Evolutionary conservation across 2,113 vertebrate species (phyloP).

Genomic region (Manacus vitellinus): DNA sequence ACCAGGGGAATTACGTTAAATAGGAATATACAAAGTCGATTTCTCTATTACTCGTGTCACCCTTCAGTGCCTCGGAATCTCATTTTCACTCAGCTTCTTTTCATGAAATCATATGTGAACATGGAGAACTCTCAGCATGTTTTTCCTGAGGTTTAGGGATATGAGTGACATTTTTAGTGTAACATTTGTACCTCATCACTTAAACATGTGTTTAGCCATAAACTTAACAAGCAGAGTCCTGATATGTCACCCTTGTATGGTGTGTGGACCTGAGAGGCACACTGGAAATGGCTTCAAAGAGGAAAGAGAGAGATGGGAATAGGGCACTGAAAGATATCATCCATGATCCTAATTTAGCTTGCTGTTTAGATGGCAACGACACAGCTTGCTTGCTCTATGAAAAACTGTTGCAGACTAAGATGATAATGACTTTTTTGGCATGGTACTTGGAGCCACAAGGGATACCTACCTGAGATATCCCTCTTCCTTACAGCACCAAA

Average conservation of each 20-base stretch:
- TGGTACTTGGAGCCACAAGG: neutral
- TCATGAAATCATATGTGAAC: neutral
- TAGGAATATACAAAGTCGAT: neutral
- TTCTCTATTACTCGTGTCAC: neutral
- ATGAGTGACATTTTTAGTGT: neutral
- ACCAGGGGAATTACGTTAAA: neutral
- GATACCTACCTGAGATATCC: neutral
- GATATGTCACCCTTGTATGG: neutral
- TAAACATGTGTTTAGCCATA: neutral
- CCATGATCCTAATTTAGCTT: neutral
- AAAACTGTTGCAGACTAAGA: neutral
- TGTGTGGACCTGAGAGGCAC: neutral
- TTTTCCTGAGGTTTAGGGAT: neutral
- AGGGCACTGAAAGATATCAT: neutral
- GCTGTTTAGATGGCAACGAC: neutral
- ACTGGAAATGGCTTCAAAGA: neutral
- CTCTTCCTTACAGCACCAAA: neutral
- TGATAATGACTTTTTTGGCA: neutral
- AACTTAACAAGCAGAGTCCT: neutral
- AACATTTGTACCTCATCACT: neutral
- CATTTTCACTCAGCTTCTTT: neutral
- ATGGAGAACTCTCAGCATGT: neutral
- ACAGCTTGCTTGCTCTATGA: neutral
- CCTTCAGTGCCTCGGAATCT: neutral
- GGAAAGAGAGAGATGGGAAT: neutral